Evolutionary conservation across 2,888 invertebrate genomes (phyloP).

Genomic region (Hypolimnas misippus): DNA sequence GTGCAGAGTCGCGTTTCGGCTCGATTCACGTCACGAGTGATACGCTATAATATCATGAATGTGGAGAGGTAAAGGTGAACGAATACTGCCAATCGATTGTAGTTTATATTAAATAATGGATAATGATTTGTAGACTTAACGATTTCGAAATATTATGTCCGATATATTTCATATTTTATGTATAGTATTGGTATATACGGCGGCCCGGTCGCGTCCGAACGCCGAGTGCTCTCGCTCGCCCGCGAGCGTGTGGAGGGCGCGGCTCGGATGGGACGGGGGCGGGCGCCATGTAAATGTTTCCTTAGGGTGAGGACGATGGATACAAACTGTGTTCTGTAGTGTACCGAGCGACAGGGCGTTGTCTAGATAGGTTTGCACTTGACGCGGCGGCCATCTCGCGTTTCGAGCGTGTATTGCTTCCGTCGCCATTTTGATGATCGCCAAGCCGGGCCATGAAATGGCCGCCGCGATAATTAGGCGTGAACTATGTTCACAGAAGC

Average conservation of each 20-base stretch:
- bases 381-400: conserved; percentile 49
- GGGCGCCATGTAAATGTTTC: conserved; percentile 67
- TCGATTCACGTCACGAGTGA: conserved; percentile 53
- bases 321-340: conserved; percentile 82
- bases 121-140: conserved; percentile 78
- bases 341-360: conserved; percentile 77
- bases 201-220: conserved; percentile 53
- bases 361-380: conserved; percentile 74
- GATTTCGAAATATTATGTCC: conserved; percentile 78
- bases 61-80: conserved; percentile 62
- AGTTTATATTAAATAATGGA: conserved; percentile 73
- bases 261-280: conserved; percentile 45
- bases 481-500: conserved; percentile 62
- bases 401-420: conserved; percentile 35
- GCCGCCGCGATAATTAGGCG: conserved; percentile 56
- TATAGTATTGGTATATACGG: conserved; percentile 70
- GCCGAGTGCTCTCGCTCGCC: conserved; percentile 34
- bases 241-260: conserved; percentile 21
- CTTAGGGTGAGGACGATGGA: conserved; percentile 72
- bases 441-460: conserved; percentile 41
- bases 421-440: conserved; percentile 34
- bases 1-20: conserved; percentile 28
- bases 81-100: conserved; percentile 83
- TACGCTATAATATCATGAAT: conserved; percentile 68
- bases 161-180: conserved; percentile 74